A percentile compares a stretch with the other conserved stretches of the same genome.
These are phyloP conservation scores for Catajapyx aquilonaris DNA, from an alignment of 1,140 invertebrate genomes.

Conservation along the genomic window DNA sequence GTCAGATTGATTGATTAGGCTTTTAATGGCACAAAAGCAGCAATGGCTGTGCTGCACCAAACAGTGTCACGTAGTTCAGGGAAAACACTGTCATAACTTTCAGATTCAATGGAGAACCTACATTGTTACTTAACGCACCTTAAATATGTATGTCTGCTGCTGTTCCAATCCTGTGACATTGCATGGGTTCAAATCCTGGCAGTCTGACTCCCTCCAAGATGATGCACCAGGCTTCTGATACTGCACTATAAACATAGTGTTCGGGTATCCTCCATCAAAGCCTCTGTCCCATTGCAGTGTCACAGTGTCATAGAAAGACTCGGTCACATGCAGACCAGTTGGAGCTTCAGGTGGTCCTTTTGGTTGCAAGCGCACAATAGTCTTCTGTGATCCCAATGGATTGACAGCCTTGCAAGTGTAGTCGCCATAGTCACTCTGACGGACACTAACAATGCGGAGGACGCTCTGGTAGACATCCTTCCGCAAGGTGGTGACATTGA, in stretches of 20 bases:
- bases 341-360: constrained; percentile 70
- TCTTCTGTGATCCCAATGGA: constrained; percentile 45
- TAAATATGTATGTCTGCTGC: constrained; percentile 60
- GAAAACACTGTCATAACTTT: not conserved
- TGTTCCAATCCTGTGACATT: constrained; percentile 63
- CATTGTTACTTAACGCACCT: constrained; percentile 27
- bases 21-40: too few relatives aligned
- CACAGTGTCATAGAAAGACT: constrained; percentile 51
- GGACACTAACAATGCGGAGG: constrained; percentile 49
- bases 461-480: constrained; percentile 70
- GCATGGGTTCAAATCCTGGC: constrained; percentile 62
- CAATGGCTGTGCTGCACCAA: too few relatives aligned
- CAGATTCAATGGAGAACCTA: not conserved
- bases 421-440: constrained; percentile 63
- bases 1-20: too few relatives aligned
- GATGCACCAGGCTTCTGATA: constrained; percentile 28
- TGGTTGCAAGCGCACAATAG: constrained; percentile 54
- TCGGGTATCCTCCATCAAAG: constrained; percentile 67
- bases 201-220: constrained; percentile 60
- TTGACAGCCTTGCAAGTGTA: constrained; percentile 72
- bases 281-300: constrained; percentile 63
- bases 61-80: too few relatives aligned
- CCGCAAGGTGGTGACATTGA: constrained; percentile 51
- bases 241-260: constrained; percentile 64
- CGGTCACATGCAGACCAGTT: constrained; percentile 37